A percentile compares a stretch with the other conserved stretches of the same genome.
These are phyloP conservation scores for Beroe forskalii DNA, from an alignment of 37 sponge, comb jelly and placozoan genomes.

Conservation along the genomic window DNA sequence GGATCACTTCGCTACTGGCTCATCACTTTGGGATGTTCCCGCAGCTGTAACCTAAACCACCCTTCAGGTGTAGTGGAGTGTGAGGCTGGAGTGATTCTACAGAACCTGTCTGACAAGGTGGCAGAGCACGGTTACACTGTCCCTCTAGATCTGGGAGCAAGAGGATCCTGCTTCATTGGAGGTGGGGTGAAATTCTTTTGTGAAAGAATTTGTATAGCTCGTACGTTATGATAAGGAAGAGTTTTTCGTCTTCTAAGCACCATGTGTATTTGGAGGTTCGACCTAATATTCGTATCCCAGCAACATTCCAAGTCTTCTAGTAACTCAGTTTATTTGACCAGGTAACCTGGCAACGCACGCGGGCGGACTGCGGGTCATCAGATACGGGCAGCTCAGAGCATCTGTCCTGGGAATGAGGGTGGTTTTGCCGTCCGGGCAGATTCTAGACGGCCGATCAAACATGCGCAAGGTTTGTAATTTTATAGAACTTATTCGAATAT, in stretches of 20 bases:
- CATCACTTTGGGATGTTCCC: neutral
- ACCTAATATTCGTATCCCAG: no score
- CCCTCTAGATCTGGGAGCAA: conserved; percentile 94
- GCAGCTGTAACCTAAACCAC: neutral
- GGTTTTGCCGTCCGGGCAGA: conserved; percentile 78
- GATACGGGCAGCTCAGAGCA: conserved; percentile 91
- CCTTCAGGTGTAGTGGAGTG: neutral
- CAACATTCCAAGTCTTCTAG: neutral
- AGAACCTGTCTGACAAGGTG: conserved; percentile 71
- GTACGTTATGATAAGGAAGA: no score
- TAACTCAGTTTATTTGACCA: conserved; percentile 11
- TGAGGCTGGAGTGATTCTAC: conserved; percentile 41
- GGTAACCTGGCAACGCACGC: conserved; percentile 92
- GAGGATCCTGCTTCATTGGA: conserved; percentile 95
- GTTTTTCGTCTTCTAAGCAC: no score
- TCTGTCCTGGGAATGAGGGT: conserved; percentile 87
- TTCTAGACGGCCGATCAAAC: conserved; percentile 78
- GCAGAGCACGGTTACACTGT: conserved; percentile 76
- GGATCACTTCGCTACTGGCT: no score
- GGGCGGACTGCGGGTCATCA: conserved; percentile 87
- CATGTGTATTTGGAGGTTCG: no score
- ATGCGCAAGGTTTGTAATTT: conserved; percentile 90
- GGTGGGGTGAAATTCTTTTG: no score
- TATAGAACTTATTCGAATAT: no score
- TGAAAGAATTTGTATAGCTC: no score